A percentile compares a stretch with the other conserved stretches of the same genome.
phyloP scores from a whole-genome alignment of 2,113 vertebrate genomes.

The Aptenodytes forsteri region DNA sequence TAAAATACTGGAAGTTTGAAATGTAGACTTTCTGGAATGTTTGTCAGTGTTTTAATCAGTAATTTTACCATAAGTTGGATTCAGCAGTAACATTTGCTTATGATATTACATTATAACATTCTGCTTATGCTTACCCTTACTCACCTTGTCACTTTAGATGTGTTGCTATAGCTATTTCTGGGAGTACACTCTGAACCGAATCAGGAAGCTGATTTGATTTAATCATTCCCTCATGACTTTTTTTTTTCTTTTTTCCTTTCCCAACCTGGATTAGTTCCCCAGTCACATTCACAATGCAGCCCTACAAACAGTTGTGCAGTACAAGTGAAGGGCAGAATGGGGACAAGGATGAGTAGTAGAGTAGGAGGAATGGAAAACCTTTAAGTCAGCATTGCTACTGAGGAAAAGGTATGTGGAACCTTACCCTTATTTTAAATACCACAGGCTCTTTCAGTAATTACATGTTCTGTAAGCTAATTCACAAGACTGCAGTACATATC shows the following conservation, averaged over 20 bases:
- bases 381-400: background rate
- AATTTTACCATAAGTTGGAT: background rate
- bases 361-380: background rate
- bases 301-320: background rate
- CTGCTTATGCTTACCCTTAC: background rate
- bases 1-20: background rate
- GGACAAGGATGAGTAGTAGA: background rate
- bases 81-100: background rate
- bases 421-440: background rate
- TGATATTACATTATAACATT: background rate
- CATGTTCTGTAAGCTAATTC: background rate
- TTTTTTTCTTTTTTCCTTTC: background rate
- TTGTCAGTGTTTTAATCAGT: background rate
- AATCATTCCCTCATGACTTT: background rate
- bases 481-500: background rate
- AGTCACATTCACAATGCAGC: background rate
- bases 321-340: background rate
- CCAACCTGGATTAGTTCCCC: background rate
- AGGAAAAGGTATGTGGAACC: background rate
- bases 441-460: background rate
- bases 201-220: slow-evolving; percentile 6
- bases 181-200: background rate
- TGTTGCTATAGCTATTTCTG: slow-evolving; percentile 5
- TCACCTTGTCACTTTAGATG: background rate
- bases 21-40: background rate